Percentiles rank a stretch among this genome's conserved stretches.
These are phyloP conservation scores for Andrena chrysosceles DNA, from an alignment of 2,888 invertebrate species.

Conservation along the genomic window DNA sequence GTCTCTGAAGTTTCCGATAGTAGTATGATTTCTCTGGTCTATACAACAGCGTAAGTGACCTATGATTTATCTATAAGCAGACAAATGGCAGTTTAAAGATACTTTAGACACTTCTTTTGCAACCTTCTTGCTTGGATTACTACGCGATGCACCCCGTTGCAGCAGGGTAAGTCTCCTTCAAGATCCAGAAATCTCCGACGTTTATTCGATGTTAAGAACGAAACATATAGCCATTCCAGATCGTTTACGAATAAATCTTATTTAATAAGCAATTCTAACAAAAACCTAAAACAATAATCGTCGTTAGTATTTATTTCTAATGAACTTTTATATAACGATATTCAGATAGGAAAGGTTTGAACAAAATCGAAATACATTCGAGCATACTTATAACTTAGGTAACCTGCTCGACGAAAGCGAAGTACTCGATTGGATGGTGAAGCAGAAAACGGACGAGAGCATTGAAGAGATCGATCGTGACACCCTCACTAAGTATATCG, in stretches of 20 bases:
- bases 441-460: conserved; percentile 96
- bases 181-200: conserved; percentile 54
- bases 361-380: conserved; percentile 16
- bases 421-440: conserved; percentile 96
- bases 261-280: conserved; percentile 3
- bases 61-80: not conserved
- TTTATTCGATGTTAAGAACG: not conserved
- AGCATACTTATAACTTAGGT: conserved; percentile 85
- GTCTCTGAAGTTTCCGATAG: not conserved
- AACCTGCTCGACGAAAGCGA: conserved; percentile 91
- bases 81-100: not conserved
- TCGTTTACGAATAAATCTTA: conserved; percentile 6
- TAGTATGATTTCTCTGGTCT: not conserved
- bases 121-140: not conserved
- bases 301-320: not conserved
- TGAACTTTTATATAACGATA: not conserved
- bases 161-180: conserved; percentile 37
- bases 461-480: conserved; percentile 96
- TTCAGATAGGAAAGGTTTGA: not conserved
- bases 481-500: conserved; percentile 92
- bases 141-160: not conserved
- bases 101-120: not conserved
- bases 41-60: not conserved
- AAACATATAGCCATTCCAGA: conserved; percentile 73
- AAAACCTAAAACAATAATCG: not conserved